These are phyloP conservation scores for Aplodontia rufa DNA, from an alignment of 2,113 vertebrate genomes.

Conservation along the genomic window DNA sequence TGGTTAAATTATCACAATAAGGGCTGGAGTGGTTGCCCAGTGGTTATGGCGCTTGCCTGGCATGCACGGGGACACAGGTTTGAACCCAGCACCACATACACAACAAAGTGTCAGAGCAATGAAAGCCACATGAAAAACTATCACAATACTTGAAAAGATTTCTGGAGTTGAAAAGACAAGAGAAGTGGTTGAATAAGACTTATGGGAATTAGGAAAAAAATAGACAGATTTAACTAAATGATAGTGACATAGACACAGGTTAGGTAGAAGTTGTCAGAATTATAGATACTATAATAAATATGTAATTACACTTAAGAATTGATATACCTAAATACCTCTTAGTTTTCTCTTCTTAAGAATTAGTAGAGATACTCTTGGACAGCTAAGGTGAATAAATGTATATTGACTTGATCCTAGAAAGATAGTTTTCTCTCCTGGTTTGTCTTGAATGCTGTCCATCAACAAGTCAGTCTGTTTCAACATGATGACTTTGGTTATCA, in stretches of 20 bases:
- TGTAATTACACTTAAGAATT: background rate
- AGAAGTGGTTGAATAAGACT: background rate
- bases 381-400: background rate
- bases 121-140: no score
- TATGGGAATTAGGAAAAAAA: background rate
- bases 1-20: background rate
- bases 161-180: background rate
- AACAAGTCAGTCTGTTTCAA: background rate
- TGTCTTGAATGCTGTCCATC: background rate
- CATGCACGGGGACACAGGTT: no score
- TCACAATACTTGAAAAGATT: background rate
- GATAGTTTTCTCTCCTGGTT: background rate
- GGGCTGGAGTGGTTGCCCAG: no score
- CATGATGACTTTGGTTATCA: background rate
- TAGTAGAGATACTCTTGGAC: background rate
- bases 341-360: background rate
- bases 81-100: no score
- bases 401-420: background rate
- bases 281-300: background rate
- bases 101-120: no score
- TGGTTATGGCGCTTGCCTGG: no score
- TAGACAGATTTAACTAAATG: background rate
- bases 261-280: background rate
- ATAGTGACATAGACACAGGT: background rate
- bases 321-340: background rate